These are phyloP conservation scores for Seira sanloemensis DNA, from an alignment of 2,888 invertebrate species.

Conservation along the genomic window DNA sequence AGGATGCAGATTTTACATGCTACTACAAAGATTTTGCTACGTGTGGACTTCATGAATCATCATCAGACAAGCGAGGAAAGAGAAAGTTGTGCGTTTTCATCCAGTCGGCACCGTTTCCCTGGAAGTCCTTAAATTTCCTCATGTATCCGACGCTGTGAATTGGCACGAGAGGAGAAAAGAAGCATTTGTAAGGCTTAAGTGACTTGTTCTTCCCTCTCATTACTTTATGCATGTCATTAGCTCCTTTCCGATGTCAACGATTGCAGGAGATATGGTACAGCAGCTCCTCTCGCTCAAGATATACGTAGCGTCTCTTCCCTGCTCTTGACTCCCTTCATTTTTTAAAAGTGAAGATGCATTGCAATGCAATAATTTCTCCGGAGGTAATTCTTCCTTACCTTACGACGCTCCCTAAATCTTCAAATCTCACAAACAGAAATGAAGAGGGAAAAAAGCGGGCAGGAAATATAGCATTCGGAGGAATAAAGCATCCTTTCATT, in stretches of 20 bases:
- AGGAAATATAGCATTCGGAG: neutral
- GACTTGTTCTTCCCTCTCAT: conserved; percentile 37
- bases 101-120: neutral
- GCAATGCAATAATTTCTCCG: neutral
- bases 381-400: neutral
- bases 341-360: conserved; percentile 40
- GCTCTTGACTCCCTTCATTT: conserved; percentile 27
- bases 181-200: conserved; percentile 42
- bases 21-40: neutral
- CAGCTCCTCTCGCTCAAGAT: too few relatives aligned
- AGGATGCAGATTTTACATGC: neutral
- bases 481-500: neutral
- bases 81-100: neutral
- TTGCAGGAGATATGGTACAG: conserved; percentile 9
- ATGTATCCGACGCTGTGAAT: neutral
- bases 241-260: conserved; percentile 56
- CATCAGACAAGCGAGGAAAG: neutral
- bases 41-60: neutral
- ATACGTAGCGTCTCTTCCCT: too few relatives aligned
- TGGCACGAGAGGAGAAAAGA: conserved; percentile 12
- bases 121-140: neutral
- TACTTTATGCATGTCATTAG: conserved; percentile 63
- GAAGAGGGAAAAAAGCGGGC: neutral
- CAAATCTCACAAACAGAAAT: conserved; percentile 49
- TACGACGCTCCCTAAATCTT: conserved; percentile 32